Base-by-base conservation (phyloP, 2,888 invertebrate species). In the Ormyrus rosae region DNA sequence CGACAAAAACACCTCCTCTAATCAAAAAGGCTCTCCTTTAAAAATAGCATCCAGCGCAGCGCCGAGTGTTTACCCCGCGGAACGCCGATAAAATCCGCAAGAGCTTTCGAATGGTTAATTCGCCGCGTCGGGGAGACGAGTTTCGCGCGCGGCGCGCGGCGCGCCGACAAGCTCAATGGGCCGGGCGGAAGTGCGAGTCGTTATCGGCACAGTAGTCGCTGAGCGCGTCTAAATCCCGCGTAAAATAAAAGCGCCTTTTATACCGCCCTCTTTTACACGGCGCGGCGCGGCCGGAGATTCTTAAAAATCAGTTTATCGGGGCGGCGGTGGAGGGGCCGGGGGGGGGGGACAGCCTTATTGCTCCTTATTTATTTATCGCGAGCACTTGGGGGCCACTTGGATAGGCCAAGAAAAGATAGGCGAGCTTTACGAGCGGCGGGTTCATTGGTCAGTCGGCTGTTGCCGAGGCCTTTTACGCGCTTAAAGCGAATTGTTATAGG, bases 281-380 rank as follows among this genome's bases (percentile, higher is more conserved):
- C 4, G 34, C 83, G 83, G 84, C 85, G 84, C 83, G 83, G 86
- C 85, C 84, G 83, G 84, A 83, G 86, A 87, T 84, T 85, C 84
- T 83, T 83, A 84, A 85, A 86, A 83, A 86, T 88, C 88, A 86
- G 88, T 89, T 87, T 86, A 86, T 85, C 84, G 78, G 84, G 83
- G 85, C 87, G 84, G 87, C 89, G 34, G n/a, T n/a, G n/a, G n/a
- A n/a, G n/a, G n/a, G n/a, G n/a, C n/a, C n/a, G n/a, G n/a, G 34
- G 34, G 34, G 2, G 34, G 34, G 2, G 34, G 87, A 87, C 85
- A 86, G 85, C 85, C 82, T 86, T 86, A 86, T 86, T 83, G 86
- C 84, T 85, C 84, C 84, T 87, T 87, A 87, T 86, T 87, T 89
- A 88, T 89, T 89, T 88, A 89, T 88, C 85, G 85, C 84, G 34